Percentiles rank a stretch among this genome's conserved stretches.
These are phyloP conservation scores for Hippocampus mohnikei DNA, from an alignment of 2,113 vertebrate species.

Conservation along the genomic window DNA sequence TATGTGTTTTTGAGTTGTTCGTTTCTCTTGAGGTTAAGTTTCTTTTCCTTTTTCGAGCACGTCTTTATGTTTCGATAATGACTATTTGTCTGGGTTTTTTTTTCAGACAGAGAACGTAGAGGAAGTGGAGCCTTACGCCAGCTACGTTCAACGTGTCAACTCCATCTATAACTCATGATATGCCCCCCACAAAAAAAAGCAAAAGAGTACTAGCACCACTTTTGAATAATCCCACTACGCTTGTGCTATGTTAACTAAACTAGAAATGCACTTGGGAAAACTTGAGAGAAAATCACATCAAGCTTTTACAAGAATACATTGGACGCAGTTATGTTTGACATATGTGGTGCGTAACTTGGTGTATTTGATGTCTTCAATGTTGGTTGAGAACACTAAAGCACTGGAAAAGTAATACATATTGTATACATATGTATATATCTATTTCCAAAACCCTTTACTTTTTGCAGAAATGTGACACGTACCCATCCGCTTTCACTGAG, in stretches of 20 bases:
- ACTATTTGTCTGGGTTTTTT: background rate
- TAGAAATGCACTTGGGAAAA: conserved; percentile 4
- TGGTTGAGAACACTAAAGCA: conserved; percentile 4
- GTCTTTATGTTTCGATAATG: background rate
- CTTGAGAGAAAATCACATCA: background rate
- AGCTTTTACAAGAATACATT: background rate
- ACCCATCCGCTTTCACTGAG: too few relatives aligned
- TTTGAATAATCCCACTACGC: background rate
- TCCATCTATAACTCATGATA: conserved; percentile 71
- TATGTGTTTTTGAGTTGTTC: conserved; percentile 16
- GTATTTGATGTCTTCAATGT: background rate
- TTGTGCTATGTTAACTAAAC: conserved; percentile 21
- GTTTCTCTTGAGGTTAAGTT: background rate
- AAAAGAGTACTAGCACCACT: conserved; percentile 7
- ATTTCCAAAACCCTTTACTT: too few relatives aligned
- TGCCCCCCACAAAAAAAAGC: background rate
- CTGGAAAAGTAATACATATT: too few relatives aligned
- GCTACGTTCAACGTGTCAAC: conserved; percentile 75
- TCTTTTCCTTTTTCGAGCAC: background rate
- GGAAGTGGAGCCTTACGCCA: conserved; percentile 72
- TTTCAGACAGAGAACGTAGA: conserved; percentile 61
- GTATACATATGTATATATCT: too few relatives aligned
- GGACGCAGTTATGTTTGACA: background rate
- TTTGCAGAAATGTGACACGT: too few relatives aligned
- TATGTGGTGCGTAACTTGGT: background rate